phyloP scores from a whole-genome alignment of 2,113 vertebrate genomes.

The Aspidoscelis tigris region DNA sequence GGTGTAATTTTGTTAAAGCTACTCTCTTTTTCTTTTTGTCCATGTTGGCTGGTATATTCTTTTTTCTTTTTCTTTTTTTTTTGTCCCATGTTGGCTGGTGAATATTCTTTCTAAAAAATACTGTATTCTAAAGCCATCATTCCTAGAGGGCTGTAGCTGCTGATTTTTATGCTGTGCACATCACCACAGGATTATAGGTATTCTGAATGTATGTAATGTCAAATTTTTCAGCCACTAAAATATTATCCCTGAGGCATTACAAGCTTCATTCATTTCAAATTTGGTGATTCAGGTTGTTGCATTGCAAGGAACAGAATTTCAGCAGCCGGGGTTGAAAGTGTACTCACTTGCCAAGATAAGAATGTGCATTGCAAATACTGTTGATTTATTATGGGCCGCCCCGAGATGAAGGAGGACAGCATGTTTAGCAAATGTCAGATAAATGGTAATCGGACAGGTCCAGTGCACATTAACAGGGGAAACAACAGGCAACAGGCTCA shows the following conservation, averaged over 20 bases:
- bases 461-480: constrained; percentile 32
- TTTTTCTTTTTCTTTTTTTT: no score
- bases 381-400: constrained; percentile 52
- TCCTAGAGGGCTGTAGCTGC: neutral
- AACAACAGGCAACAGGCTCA: constrained; percentile 29
- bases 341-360: constrained; percentile 39
- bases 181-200: constrained; percentile 53
- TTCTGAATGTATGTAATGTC: constrained; percentile 51
- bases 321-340: neutral
- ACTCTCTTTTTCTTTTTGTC: no score
- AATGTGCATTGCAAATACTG: constrained; percentile 42
- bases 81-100: no score
- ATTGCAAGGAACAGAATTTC: constrained; percentile 55
- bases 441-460: constrained; percentile 44
- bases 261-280: constrained; percentile 69
- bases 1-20: no score
- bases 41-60: no score
- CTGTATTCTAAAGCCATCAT: neutral
- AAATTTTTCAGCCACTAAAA: constrained; percentile 61
- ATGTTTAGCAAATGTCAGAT: constrained; percentile 21
- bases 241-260: constrained; percentile 64
- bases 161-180: constrained; percentile 29
- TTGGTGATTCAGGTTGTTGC: constrained; percentile 50
- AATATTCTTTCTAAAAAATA: no score
- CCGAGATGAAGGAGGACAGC: constrained; percentile 13